Conservation (phyloP, 1,140 invertebrate genomes). For the Pseudomyrmex flavicornis region DNA sequence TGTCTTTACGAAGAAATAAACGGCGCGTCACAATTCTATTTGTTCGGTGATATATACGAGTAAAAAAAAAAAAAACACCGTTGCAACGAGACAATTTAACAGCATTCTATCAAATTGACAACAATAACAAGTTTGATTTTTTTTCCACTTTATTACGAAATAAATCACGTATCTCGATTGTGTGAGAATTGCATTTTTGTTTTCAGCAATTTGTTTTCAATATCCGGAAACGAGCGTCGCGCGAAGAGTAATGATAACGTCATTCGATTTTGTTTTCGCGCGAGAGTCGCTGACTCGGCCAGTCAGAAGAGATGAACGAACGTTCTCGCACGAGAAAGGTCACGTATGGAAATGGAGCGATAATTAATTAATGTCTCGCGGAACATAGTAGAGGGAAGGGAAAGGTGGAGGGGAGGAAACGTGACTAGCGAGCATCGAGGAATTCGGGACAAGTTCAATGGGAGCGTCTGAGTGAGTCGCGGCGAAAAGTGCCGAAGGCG, state of each 20-base stretch:
- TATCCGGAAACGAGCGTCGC: not conserved
- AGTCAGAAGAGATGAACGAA: conserved; percentile 27
- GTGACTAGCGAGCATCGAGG: conserved; percentile 44
- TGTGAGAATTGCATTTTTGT: not conserved
- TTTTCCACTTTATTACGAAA: too few species aligned
- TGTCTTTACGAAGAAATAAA: conserved; percentile 21
- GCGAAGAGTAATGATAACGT: not conserved
- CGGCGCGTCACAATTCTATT: not conserved
- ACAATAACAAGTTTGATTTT: too few species aligned
- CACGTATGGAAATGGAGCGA: conserved; percentile 45
- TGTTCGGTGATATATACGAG: not conserved
- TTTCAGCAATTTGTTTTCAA: not conserved
- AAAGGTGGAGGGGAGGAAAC: conserved; percentile 20
- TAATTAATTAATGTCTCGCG: conserved; percentile 54
- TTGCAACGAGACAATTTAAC: too few species aligned
- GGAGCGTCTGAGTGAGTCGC: conserved; percentile 43
- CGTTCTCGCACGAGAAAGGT: conserved; percentile 52
- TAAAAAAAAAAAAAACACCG: too few species aligned
- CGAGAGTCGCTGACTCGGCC: conserved; percentile 26
- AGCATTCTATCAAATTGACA: too few species aligned
- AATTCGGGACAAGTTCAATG: conserved; percentile 70
- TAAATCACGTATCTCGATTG: too few species aligned
- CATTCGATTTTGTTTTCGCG: conserved; percentile 10
- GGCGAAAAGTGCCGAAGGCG: conserved; percentile 49
- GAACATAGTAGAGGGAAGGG: too few species aligned